Base-by-base conservation (phyloP, 1,140 invertebrate genomes). In the Melanaphis sacchari region DNA sequence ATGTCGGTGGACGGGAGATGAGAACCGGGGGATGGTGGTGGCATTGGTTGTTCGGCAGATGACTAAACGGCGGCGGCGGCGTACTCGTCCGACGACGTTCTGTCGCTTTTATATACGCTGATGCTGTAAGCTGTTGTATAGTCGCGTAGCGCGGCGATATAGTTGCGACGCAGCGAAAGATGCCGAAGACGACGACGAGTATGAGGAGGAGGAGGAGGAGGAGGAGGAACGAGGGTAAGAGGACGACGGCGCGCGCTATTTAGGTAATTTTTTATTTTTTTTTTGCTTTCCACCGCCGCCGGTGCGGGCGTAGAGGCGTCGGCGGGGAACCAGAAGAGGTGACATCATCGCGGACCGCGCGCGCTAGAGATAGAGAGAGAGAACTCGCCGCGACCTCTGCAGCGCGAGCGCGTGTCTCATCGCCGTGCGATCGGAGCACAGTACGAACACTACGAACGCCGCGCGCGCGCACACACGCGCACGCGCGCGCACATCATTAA, bases 61-160 rank as follows among this genome's bases (percentile, higher is more conserved):
- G 87, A 89, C 46, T 89, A 52, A 89, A 89, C 87, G 46, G n/a
- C n/a, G n/a, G n/a, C n/a, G n/a, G n/a, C n/a, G n/a, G 84, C 41
- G 84, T 43, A 85, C 40, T n/a, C 22, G 40, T 31, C 31, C 59
- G 24, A 76, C 59, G n/a, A 66, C 11, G n/a, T 31, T 76, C 59
- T n/a, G 59, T n/a, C 59, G 84, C 21, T n/a, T n/a, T n/a, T n/a
- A n/a, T n/a, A n/a, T n/a, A n/a, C 15, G 46, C 46, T 49, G 66
- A 2, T 38, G 38, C 36, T 40, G 82, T 85, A 76, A 76, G 59
- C 15, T 43, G 84, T 31, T 43, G 24, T 82, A 38, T 49, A 49
- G 49, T 26, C 8, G 54, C 9, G 24, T 66, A 76, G 59, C 59
- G 59, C n/a, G n/a, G n/a, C n/a, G n/a, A n/a, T n/a, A n/a, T n/a